Base-by-base conservation (phyloP, 2,888 invertebrate genomes). In the Leucania comma region DNA sequence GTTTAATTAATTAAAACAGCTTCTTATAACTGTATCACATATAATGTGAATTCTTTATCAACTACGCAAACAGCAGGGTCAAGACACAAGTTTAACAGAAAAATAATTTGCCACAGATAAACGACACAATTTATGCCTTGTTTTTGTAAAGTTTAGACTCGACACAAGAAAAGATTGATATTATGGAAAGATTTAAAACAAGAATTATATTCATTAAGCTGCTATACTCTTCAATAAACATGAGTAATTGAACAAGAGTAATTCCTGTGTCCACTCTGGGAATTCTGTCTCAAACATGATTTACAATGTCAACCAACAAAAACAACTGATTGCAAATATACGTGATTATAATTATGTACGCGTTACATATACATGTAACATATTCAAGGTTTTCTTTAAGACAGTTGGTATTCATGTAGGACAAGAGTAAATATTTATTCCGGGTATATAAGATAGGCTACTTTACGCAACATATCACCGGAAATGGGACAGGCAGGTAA, bases 91-190 rank as follows among this genome's bases (percentile, higher is more conserved):
- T 88, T 87, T 88, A 91, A 93, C 93, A 94, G 93, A 94, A 95
- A 94, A 94, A 95, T 94, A 95, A 95, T 95, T 95, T 94, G 94
- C 93, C 89, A 90, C 86, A 84, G 94, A 94, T 95, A 94, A 93
- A 80, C 73, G 72, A 69, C 83, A 90, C 88, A 90, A 90, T 91
- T 90, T 89, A 90, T 89, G 88, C 86, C 83, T 90, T 92, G 90
- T 91, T 92, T 90, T 90, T 82, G 82, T 89, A 78, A 84, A 84
- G 77, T 83, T 84, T 83, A 75, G 72, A 77, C 78, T 68, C 69
- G 50, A 72, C 42, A 74, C 78, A 77, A 82, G 80, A 81, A 83
- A 79, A 81, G 80, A 88, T 86, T 86, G 73, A 82, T 78, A 66
- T 68, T 77, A 66, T 67, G 68, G 64, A 78, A 80, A 78, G 77